A percentile compares a stretch with the other conserved stretches of the same genome.
phyloP scores from a whole-genome alignment of 2,797 vertebrate species.

The Pseudochirops corinnae region DNA sequence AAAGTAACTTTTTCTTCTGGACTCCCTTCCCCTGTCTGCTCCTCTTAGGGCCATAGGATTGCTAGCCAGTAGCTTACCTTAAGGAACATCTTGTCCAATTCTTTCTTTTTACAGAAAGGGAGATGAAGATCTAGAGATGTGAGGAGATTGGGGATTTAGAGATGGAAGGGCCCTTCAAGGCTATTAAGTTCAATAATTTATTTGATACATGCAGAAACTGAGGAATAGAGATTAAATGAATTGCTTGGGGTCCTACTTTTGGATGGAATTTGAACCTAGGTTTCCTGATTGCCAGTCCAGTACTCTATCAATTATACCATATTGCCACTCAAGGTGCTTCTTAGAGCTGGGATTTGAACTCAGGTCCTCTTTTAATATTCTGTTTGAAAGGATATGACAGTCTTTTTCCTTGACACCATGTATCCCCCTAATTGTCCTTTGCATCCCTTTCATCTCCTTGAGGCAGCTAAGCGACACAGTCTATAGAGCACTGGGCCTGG shows the following conservation, averaged over 20 bases:
- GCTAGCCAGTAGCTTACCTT: background rate
- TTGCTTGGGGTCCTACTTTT: background rate
- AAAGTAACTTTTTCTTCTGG: background rate
- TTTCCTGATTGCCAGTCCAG: background rate
- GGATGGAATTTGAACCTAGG: background rate
- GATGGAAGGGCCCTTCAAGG: background rate
- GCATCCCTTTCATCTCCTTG: background rate
- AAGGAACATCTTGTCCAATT: background rate
- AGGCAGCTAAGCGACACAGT: background rate
- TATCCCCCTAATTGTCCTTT: background rate
- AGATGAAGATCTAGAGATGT: background rate
- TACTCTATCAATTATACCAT: background rate
- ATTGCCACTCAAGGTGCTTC: background rate
- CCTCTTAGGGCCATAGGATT: background rate
- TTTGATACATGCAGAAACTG: background rate
- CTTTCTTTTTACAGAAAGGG: background rate
- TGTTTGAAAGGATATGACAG: background rate
- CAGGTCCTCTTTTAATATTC: background rate
- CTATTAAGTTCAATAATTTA: background rate
- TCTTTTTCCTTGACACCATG: background rate
- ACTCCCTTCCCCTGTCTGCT: background rate
- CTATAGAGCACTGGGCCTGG: background rate
- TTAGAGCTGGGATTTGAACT: background rate
- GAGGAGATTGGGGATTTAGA: background rate
- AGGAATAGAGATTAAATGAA: background rate